Conservation (phyloP, 1,140 invertebrate genomes). For the Octopus bimaculoides region DNA sequence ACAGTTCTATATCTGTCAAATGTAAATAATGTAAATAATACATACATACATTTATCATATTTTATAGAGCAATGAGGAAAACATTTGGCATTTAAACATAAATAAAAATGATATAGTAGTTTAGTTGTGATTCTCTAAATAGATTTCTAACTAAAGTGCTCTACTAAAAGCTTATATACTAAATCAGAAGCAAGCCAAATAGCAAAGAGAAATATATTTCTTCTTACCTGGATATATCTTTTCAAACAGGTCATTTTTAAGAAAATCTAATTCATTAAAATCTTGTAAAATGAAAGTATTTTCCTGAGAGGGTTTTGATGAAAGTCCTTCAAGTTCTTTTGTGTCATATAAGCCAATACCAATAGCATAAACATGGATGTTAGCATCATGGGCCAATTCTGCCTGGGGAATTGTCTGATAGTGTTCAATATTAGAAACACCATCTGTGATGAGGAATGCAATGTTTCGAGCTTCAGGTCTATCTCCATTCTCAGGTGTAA, state of each 20-base stretch:
- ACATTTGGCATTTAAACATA: too few relatives aligned
- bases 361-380: constrained; percentile 18
- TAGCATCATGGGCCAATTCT: constrained; percentile 4
- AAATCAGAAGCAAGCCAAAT: not conserved
- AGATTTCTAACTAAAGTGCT: too few relatives aligned
- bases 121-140: too few relatives aligned
- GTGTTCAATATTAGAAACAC: constrained; percentile 46
- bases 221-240: constrained; percentile 30
- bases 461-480: constrained; percentile 43
- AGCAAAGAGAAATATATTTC: not conserved
- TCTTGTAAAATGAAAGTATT: constrained; percentile 37
- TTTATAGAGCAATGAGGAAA: too few relatives aligned
- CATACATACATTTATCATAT: too few relatives aligned
- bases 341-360: constrained; percentile 31
- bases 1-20: too few relatives aligned
- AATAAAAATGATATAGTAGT: too few relatives aligned
- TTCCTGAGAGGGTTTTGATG: constrained; percentile 30
- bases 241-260: constrained; percentile 31
- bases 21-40: too few relatives aligned
- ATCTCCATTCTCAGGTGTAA: constrained; percentile 29
- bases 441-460: constrained; percentile 46
- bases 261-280: constrained; percentile 33
- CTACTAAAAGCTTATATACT: too few relatives aligned
- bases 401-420: constrained; percentile 36
- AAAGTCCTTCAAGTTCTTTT: constrained; percentile 39